phyloP scores from a whole-genome alignment of 2,797 vertebrate species.

The Typhlichthys subterraneus region DNA sequence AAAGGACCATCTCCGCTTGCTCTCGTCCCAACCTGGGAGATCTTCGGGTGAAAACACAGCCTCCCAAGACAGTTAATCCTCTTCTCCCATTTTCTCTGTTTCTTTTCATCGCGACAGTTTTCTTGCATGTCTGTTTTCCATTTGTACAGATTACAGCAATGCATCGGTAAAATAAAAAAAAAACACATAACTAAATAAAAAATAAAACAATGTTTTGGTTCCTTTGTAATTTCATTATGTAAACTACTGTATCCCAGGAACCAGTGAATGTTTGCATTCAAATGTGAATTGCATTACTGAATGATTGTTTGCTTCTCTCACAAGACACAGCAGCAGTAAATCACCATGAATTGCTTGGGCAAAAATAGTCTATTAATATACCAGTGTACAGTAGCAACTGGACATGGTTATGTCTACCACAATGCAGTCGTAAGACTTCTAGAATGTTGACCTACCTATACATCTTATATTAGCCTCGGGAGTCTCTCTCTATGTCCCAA shows the following conservation, averaged over 20 bases:
- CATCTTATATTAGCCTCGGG: no score
- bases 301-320: conserved; percentile 5
- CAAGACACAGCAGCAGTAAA: neutral
- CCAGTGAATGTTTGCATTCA: conserved; percentile 3
- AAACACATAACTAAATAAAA: conserved; percentile 2
- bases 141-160: no score
- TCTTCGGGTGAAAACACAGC: conserved; percentile 65
- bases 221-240: conserved; percentile 16
- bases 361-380: neutral
- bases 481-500: no score
- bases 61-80: conserved; percentile 39
- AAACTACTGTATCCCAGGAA: conserved; percentile 4
- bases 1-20: conserved; percentile 39
- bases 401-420: neutral
- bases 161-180: neutral
- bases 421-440: neutral
- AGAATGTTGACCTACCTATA: no score
- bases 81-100: neutral
- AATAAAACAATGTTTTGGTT: conserved; percentile 9
- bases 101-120: conserved; percentile 10
- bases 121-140: conserved; percentile 7
- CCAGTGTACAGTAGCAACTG: neutral
- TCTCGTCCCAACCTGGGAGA: conserved; percentile 54
- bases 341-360: neutral
- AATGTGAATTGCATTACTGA: neutral